These are phyloP conservation scores for Hippolais icterina DNA, from an alignment of 2,113 vertebrate genomes.

Conservation along the genomic window DNA sequence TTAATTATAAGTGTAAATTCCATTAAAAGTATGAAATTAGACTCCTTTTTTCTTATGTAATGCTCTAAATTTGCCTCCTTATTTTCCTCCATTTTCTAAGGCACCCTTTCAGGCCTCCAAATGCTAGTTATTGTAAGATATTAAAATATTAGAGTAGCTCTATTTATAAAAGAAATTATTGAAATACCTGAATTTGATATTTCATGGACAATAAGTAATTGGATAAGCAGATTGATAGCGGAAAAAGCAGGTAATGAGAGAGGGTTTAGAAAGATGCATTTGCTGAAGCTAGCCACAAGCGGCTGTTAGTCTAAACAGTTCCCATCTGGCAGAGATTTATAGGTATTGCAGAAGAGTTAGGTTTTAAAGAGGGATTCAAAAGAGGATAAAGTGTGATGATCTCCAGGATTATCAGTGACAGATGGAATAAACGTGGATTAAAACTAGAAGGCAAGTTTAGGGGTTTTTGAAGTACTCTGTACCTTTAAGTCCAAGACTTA, in stretches of 20 bases:
- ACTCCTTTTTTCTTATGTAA: neutral
- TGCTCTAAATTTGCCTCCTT: neutral
- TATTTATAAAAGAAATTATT: neutral
- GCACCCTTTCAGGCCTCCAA: neutral
- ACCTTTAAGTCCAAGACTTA: neutral
- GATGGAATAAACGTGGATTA: neutral
- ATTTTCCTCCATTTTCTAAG: neutral
- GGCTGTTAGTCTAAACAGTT: neutral
- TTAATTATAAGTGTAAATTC: neutral
- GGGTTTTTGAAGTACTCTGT: neutral
- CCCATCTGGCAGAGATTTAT: neutral
- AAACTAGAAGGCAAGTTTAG: neutral
- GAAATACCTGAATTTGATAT: neutral
- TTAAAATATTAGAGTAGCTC: neutral
- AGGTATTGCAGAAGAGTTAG: neutral
- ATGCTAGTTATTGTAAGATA: neutral
- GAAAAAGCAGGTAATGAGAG: neutral
- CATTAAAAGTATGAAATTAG: neutral
- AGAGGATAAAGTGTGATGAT: neutral
- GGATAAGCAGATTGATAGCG: neutral
- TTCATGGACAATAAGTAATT: neutral
- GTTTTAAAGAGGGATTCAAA: slow-evolving; percentile 10
- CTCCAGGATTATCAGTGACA: neutral
- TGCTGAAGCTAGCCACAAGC: neutral
- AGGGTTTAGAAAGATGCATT: neutral